These are phyloP conservation scores for Biston stratarius DNA, from an alignment of 2,888 invertebrate species.

Conservation along the genomic window DNA sequence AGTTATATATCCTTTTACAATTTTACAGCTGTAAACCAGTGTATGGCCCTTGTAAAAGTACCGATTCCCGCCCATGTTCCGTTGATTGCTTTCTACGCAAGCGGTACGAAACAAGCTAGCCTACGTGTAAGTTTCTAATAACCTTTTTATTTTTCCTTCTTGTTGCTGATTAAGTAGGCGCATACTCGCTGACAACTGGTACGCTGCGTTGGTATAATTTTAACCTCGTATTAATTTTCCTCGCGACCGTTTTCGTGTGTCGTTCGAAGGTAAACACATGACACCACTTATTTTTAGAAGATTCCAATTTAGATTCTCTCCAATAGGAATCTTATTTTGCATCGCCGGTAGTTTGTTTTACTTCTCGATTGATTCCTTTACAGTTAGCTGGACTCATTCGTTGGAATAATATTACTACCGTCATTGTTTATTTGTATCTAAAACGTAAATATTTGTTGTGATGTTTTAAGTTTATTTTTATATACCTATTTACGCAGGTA, in stretches of 20 bases:
- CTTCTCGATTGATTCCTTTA: background rate
- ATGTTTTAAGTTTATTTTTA: too few species aligned
- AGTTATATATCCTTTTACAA: constrained; percentile 66
- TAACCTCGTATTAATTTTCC: constrained; percentile 62
- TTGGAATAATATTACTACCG: background rate
- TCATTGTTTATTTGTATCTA: constrained; percentile 31
- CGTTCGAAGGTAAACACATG: constrained; percentile 70
- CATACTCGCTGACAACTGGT: constrained; percentile 52
- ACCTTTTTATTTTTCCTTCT: constrained; percentile 65
- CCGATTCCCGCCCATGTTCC: constrained; percentile 75
- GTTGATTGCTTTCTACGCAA: constrained; percentile 81
- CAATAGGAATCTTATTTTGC: constrained; percentile 59
- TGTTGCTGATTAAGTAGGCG: constrained; percentile 54
- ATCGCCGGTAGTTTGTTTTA: constrained; percentile 29
- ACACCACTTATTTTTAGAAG: constrained; percentile 68
- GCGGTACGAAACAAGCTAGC: constrained; percentile 72
- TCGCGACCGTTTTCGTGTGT: constrained; percentile 54
- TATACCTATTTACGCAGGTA: too few species aligned
- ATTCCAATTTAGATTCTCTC: constrained; percentile 49
- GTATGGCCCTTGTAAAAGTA: constrained; percentile 75
- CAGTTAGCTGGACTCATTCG: background rate
- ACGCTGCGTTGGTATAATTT: constrained; percentile 57
- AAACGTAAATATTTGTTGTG: constrained; percentile 20
- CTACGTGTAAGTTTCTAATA: constrained; percentile 83
- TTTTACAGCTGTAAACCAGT: constrained; percentile 54